Base-by-base conservation (phyloP, 35 echinoderm and acorn worm species). In the Ophiothrix spiculata region DNA sequence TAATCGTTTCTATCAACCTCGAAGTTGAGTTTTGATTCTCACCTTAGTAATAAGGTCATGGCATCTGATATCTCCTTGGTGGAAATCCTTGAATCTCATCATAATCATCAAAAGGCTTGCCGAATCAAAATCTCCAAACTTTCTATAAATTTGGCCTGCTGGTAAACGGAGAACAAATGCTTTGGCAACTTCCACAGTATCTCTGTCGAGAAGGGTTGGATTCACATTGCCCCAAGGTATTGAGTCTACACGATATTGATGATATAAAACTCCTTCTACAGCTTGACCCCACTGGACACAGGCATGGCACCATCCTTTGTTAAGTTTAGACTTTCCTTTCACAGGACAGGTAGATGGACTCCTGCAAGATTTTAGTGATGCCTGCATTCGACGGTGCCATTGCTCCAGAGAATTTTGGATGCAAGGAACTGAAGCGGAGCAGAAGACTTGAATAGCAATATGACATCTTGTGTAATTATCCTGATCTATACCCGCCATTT, bases 391-490 rank as follows among this genome's bases (percentile, higher is more conserved):
- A 12, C 29, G 74, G 74, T 76, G 74, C 74, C 74, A 76, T 8
- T 76, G 8, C 6, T 76, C 34, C 8, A 76, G 74, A 6, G 74
- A 6, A 12, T 8, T 28, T 29, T 76, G n/a, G 8, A 76, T 76
- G 29, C 74, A 76, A 13, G 74, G 34, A 13, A 76, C 28, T 13
- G 10, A 11, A 13, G 74, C 34, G 28, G 74, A 76, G 29, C 74
- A 76, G 6, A 76, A 8, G 28, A 76, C 10, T 29, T 76, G 74
- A 10, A 76, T 29, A 10, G 74, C 74, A 8, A 8, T 8, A 76
- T 76, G 74, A 28, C 74, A 76, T 13, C 74, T 8, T 29, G 28
- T 29, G 74, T 76, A 76, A 76, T 76, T 76, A 76, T 76, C 74
- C 74, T n/a, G n/a, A n/a, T n/a, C n/a, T n/a, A n/a, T n/a, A n/a